Base-by-base conservation (phyloP, 2,797 vertebrate species). In the Podarcis siculus region DNA sequence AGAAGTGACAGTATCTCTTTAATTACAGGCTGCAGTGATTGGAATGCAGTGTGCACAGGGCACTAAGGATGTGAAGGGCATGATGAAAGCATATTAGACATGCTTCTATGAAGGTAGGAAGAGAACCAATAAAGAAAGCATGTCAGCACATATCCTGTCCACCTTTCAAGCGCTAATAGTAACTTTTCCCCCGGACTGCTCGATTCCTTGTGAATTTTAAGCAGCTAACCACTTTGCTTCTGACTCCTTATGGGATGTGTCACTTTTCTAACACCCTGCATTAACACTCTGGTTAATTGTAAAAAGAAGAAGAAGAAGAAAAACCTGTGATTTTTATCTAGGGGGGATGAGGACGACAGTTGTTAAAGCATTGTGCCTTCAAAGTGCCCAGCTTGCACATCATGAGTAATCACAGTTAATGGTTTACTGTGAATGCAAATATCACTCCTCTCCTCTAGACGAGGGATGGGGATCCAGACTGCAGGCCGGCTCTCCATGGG, bases 1-100 rank as follows among this genome's bases (percentile, higher is more conserved):
- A 83, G 87, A 87, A 66, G 90, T 77, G 92, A 19, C 5, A 89
- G 92, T 79, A 87, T 93, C 73, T 92, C 35, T 80, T 55, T 94
- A 90, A 90, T 95, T 90, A 93, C 32, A 88, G 94, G 90, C 93
- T 93, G 91, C 88, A 90, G 89, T 85, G 92, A 90, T 78, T 64
- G 58, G 91, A 61, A 75, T 78, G 91, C 37, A 86, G 79, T 93
- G 94, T 94, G 94, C 92, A 92, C 73, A 0, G 92, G 88, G 88
- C 64, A 58, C 82, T 4, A 73, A 78, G 90, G 89, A 88, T n/a
- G 81, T 90, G 93, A 89, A 72, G 92, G 76, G n/a, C 58, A 87
- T 90, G 93, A 92, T 58, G 66, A 89, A 92, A 92, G 73, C 88
- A 10, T 86, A 85, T 90, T 94, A 93, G 93, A 92, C 95, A 94